Percentiles rank a stretch among this genome's conserved stretches.
phyloP scores from a whole-genome alignment of 2,888 invertebrate genomes.

The Acheta domesticus region DNA sequence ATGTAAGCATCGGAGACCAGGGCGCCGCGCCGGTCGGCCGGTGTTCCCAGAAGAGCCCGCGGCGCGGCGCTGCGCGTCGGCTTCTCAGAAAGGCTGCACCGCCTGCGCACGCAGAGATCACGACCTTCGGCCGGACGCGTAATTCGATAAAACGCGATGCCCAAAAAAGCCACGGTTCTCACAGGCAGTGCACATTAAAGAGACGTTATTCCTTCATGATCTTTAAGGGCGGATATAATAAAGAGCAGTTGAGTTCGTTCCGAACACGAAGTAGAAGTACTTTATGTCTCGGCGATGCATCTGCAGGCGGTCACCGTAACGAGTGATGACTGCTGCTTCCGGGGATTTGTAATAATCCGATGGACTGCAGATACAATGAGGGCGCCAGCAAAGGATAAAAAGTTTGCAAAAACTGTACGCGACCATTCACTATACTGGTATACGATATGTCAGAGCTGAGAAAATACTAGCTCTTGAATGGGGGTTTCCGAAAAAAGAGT shows the following conservation, averaged over 20 bases:
- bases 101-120: neutral
- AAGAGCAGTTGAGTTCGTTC: neutral
- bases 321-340: neutral
- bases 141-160: neutral
- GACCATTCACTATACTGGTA: too few species aligned
- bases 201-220: neutral
- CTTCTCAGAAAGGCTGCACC: slow-evolving; percentile 5
- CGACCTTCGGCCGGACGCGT: neutral
- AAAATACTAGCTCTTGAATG: too few species aligned
- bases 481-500: too few species aligned
- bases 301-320: neutral
- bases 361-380: too few species aligned
- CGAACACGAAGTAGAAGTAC: neutral
- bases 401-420: too few species aligned
- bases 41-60: too few species aligned
- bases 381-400: too few species aligned
- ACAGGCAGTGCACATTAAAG: neutral
- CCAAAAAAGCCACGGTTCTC: neutral
- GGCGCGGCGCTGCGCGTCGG: neutral
- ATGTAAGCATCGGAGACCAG: too few species aligned
- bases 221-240: neutral
- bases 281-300: neutral
- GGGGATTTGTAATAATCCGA: too few species aligned
- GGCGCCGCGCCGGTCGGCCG: too few species aligned
- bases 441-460: too few species aligned